phyloP scores from a whole-genome alignment of 1,140 invertebrate species.

The Oedothorax gibbosus region DNA sequence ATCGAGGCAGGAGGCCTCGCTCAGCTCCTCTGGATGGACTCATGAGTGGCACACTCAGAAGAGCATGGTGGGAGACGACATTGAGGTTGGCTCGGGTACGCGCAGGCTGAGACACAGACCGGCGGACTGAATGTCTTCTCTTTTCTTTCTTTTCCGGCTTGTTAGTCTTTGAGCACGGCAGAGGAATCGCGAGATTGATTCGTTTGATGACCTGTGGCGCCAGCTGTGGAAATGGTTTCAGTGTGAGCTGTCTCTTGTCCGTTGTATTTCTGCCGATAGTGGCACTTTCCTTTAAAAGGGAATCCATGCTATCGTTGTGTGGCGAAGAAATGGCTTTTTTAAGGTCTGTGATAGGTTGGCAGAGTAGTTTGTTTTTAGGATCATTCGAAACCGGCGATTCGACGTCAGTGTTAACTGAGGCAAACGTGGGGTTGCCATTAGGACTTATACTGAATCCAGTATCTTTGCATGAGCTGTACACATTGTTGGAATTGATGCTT shows the following conservation, averaged over 20 bases:
- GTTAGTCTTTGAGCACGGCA: not conserved
- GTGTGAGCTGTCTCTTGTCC: not conserved
- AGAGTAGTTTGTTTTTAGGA: constrained; percentile 1
- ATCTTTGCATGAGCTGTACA: constrained; percentile 2
- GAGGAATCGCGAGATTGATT: not conserved
- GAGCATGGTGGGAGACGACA: too few relatives aligned
- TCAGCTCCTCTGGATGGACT: not conserved
- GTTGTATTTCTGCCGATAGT: not conserved
- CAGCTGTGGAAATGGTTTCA: constrained; percentile 3
- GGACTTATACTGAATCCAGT: constrained; percentile 26
- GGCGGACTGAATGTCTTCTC: constrained; percentile 26
- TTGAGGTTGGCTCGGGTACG: not conserved
- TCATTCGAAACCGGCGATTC: not conserved
- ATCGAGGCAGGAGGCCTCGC: constrained; percentile 57
- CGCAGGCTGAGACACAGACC: constrained; percentile 50
- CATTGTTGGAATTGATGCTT: not conserved
- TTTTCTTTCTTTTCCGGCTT: not conserved
- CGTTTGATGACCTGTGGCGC: not conserved
- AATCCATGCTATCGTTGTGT: constrained; percentile 10
- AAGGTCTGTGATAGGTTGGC: not conserved
- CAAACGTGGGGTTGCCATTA: not conserved
- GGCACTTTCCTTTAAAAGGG: constrained; percentile 1
- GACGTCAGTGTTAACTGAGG: constrained; percentile 1
- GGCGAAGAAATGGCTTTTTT: constrained; percentile 5
- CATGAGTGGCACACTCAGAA: not conserved